These are phyloP conservation scores for Diceros bicornis DNA, from an alignment of 2,797 vertebrate species.

Conservation along the genomic window DNA sequence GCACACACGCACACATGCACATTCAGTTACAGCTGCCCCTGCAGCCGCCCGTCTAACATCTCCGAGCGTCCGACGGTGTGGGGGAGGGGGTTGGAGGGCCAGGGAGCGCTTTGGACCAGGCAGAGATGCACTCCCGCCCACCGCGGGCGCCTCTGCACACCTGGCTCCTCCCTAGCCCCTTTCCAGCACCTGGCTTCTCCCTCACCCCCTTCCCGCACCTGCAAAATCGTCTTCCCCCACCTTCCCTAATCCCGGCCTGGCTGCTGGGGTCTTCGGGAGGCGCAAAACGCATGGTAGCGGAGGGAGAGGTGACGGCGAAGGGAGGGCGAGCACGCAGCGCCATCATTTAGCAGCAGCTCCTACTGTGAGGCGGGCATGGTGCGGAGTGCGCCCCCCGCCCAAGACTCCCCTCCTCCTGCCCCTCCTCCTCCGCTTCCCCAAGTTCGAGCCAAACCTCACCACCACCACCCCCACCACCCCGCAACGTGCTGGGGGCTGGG, in stretches of 20 bases:
- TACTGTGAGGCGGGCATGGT: neutral
- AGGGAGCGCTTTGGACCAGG: neutral
- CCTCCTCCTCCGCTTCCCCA: neutral
- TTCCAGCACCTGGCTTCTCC: neutral
- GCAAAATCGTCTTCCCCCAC: neutral
- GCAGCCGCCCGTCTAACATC: constrained; percentile 44
- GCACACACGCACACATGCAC: neutral
- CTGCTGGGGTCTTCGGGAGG: neutral
- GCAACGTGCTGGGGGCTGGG: neutral
- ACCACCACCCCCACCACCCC: neutral
- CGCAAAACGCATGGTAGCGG: neutral
- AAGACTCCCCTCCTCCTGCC: neutral
- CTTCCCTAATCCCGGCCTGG: neutral
- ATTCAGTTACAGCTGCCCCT: neutral
- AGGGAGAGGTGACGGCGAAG: neutral
- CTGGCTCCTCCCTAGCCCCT: neutral
- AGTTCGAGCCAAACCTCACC: neutral
- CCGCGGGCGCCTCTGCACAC: neutral
- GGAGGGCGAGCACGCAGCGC: neutral
- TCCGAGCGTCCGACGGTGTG: fast-evolving
- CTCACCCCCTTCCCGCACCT: neutral
- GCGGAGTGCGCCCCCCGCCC: neutral
- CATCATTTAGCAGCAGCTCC: neutral
- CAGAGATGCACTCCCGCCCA: neutral
- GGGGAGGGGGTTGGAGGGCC: neutral